These are phyloP conservation scores for Ranitomeya variabilis DNA, from an alignment of 2,113 vertebrate species.

Conservation along the genomic window DNA sequence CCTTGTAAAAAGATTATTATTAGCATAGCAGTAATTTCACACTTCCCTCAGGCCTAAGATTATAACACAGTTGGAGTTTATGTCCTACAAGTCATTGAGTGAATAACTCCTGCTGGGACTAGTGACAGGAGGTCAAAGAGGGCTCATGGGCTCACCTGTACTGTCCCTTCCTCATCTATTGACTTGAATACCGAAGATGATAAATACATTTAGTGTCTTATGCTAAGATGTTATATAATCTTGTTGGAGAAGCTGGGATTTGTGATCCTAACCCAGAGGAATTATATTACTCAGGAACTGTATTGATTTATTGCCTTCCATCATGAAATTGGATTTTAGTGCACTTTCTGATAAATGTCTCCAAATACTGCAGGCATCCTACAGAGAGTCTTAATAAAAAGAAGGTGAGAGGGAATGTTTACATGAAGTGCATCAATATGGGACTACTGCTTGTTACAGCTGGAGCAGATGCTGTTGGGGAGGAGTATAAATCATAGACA, in stretches of 20 bases:
- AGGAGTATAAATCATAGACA: constrained; percentile 14
- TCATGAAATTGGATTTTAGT: constrained; percentile 27
- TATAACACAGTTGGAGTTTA: constrained; percentile 11
- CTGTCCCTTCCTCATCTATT: not conserved
- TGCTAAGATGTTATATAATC: constrained; percentile 30
- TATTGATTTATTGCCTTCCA: constrained; percentile 40
- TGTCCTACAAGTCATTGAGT: not conserved
- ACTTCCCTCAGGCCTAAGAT: constrained; percentile 33
- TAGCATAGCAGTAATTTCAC: constrained; percentile 50
- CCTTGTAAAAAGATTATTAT: constrained; percentile 54
- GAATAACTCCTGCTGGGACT: constrained; percentile 7
- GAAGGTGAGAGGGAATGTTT: constrained; percentile 5
- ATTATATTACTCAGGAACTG: constrained; percentile 29
- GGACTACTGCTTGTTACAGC: constrained; percentile 9
- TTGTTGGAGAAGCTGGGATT: constrained; percentile 30
- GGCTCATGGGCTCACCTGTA: not conserved
- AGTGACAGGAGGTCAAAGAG: constrained; percentile 32
- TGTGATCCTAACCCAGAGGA: constrained; percentile 11
- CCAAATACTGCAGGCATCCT: not conserved
- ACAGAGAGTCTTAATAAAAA: constrained; percentile 11
- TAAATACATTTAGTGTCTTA: constrained; percentile 2
- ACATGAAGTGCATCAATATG: constrained; percentile 16
- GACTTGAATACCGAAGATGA: not conserved
- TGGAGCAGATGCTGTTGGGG: constrained; percentile 21
- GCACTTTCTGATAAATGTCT: not conserved